Base-by-base conservation (phyloP, 2,888 invertebrate species). In the Epistrophe grossulariae region DNA sequence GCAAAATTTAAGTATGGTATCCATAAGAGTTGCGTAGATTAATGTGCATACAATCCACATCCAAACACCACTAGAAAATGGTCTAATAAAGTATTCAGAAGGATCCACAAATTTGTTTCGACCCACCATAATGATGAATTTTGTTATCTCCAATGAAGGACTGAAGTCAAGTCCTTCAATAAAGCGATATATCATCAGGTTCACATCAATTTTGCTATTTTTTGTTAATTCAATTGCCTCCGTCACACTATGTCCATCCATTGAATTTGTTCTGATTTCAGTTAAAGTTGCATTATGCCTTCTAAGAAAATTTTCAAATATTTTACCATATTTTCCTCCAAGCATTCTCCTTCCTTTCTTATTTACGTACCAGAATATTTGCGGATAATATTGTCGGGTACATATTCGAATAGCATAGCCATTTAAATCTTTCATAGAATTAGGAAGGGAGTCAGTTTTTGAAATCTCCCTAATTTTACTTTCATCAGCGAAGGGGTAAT, bases 331-430 rank as follows among this genome's bases (percentile, higher is more conserved):
- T n/a, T 8, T 45, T 1, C 45, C 45, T n/a, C 45, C n/a, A 9
- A 45, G 45, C 8, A 3, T 8, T 2, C 0, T 45, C 8, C 8
- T 8, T n/a, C 45, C 45, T 17, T 45, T 38, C 11, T 11, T 38
- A 38, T 38, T 3, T 1, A 11, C 11, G 31, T 81, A 74, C 59
- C 35, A 17, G 52, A 55, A 64, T 3, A 45, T 19, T 9, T 45
- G 48, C 6, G 81, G 76, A 1, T 38, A 5, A 10, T 76, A 38
- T n/a, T n/a, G n/a, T n/a, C n/a, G n/a, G n/a, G 35, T 66, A 11
- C 55, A 38, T 15, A 60, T 82, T 11, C 72, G 82, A 43, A 82
- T 10, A n/a, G 31, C 6, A 4, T 43, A 59, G 1, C 84, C 84
- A 5, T 79, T 79, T 3, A 84, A 19, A 15, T 84, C 28, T 15